These are phyloP conservation scores for Pachycephus smyrnensis DNA, from an alignment of 2,888 invertebrate genomes.

Conservation along the genomic window DNA sequence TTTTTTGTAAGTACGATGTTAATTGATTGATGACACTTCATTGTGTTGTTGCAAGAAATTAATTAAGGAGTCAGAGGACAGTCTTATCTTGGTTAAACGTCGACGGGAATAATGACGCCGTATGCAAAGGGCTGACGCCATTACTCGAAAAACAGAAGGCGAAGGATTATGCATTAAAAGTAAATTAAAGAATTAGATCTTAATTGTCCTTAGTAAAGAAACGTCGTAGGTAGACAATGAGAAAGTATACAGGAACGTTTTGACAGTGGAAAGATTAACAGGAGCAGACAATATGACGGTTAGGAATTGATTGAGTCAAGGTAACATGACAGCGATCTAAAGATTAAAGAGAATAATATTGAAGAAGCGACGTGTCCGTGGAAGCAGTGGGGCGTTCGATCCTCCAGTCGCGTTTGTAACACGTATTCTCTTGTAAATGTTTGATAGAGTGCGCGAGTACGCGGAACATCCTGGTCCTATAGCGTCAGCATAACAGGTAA, in stretches of 20 bases:
- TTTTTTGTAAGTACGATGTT: background rate
- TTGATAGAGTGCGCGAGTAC: conserved; percentile 33
- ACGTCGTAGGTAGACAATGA: background rate
- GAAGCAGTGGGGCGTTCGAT: background rate
- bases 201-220: background rate
- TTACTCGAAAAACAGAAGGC: background rate
- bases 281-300: background rate
- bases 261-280: background rate
- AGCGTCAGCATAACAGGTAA: conserved; percentile 35
- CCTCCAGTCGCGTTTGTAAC: conserved; percentile 54
- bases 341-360: background rate
- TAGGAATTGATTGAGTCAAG: background rate
- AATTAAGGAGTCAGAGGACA: background rate
- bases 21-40: background rate
- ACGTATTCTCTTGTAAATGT: conserved; percentile 57
- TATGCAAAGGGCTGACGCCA: background rate
- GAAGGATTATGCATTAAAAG: background rate
- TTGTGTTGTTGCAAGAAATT: background rate
- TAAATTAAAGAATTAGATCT: background rate
- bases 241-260: background rate
- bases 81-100: background rate
- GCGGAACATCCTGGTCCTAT: conserved; percentile 22
- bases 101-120: background rate
- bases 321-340: background rate
- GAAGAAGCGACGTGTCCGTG: conserved; percentile 17